phyloP scores from a whole-genome alignment of 1,140 invertebrate species.

The Drosophila arawakana region DNA sequence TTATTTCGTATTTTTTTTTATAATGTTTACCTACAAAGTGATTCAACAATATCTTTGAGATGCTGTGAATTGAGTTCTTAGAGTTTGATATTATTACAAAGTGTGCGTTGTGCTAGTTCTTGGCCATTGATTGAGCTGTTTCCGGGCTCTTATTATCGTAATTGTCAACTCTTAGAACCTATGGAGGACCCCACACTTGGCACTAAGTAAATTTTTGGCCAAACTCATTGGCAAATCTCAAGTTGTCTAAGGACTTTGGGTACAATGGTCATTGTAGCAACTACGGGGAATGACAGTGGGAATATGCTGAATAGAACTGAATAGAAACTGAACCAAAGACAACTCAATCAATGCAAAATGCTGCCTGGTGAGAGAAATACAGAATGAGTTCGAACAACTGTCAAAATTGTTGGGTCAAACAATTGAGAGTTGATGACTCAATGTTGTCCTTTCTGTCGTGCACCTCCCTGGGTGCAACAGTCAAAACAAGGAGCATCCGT shows the following conservation, averaged over 20 bases:
- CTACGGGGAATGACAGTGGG: conserved; percentile 34
- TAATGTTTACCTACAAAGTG: background rate
- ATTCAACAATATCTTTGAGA: background rate
- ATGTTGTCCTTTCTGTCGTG: conserved; percentile 31
- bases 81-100: conserved; percentile 4
- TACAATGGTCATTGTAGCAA: conserved; percentile 25
- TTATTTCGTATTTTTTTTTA: background rate
- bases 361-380: conserved; percentile 51
- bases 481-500: conserved; percentile 53
- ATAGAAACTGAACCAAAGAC: conserved; percentile 18
- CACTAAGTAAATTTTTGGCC: conserved; percentile 7
- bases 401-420: conserved; percentile 56
- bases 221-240: conserved; percentile 31
- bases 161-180: conserved; percentile 13
- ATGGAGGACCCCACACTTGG: conserved; percentile 30
- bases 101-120: background rate
- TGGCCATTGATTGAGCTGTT: conserved; percentile 45
- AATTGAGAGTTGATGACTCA: conserved; percentile 65
- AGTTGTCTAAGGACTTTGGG: conserved; percentile 9
- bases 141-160: conserved; percentile 31
- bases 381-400: conserved; percentile 40
- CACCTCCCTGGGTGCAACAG: conserved; percentile 62
- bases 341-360: conserved; percentile 75
- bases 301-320: conserved; percentile 31
- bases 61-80: background rate